Evolutionary conservation across 2,888 invertebrate genomes (phyloP), one percentile per base, ranked within the genome.

Genomic region (Phyllotreta striolata): DNA sequence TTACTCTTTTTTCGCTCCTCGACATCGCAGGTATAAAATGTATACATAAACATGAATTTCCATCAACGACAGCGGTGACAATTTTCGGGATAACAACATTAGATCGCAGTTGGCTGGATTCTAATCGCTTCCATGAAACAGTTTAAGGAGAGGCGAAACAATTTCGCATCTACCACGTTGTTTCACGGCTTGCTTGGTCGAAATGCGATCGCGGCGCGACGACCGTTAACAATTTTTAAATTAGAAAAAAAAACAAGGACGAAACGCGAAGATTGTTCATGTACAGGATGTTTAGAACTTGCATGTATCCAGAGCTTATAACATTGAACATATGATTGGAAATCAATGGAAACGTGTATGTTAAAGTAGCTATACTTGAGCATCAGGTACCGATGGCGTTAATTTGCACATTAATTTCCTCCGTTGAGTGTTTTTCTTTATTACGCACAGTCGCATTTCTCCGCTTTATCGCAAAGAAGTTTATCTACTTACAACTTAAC

Each of bases 61-160:
- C 60, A 60, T 52, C 60, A 60, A 47, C 59, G 52, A 52, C 51
- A 54, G 52, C 60, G 60, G 52, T 54, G 37, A 60, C 60, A 60
- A 60, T 60, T 60, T 81, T 78, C 79, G 72, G 70, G 72, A 77
- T 80, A 81, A 80, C 80, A 78, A 76, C 78, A 78, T 81, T 81
- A 80, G 65, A 70, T 76, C 71, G 77, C 79, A 79, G 80, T 70
- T 77, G 79, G 79, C 76, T 78, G 79, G 78, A 76, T 79, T 79
- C 80, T 81, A 82, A 81, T 81, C 81, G 80, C 66, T 75, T 78
- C 78, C 79, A 79, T 80, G 78, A 79, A 80, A 80, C 80, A 80
- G 80, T 80, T 81, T 81, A 78, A 80, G 78, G 79, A 78, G 79
- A 76, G 77, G 74, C 78, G 78, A 82, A 76, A 80, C 80, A 81